Conservation (phyloP, 2,888 invertebrate genomes). For the Ophion ventricosus region DNA sequence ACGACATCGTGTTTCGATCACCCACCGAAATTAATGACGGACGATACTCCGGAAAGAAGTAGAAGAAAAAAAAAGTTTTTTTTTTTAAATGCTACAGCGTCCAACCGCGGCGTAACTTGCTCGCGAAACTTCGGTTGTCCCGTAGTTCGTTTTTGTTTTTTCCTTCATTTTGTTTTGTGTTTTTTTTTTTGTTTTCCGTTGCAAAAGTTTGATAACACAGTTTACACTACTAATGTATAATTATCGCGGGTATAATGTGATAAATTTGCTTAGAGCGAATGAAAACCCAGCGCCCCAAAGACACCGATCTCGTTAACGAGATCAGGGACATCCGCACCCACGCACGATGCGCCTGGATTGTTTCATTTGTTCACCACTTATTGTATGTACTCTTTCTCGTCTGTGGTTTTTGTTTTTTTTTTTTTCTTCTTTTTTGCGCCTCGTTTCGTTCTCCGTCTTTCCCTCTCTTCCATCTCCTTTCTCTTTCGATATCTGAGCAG, state of each 20-base stretch:
- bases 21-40: conserved; percentile 66
- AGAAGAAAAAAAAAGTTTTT: conserved; percentile 46
- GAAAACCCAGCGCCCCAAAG: conserved; percentile 63
- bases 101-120: conserved; percentile 32
- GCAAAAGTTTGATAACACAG: conserved; percentile 62
- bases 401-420: conserved; percentile 13
- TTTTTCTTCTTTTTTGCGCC: too few relatives aligned
- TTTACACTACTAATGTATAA: conserved; percentile 60
- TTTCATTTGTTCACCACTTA: conserved; percentile 42
- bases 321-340: conserved; percentile 52
- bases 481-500: conserved; percentile 67
- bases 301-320: conserved; percentile 61
- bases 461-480: conserved; percentile 23
- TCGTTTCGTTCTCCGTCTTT: conserved; percentile 14
- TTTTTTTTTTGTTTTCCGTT: conserved; percentile 40
- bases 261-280: conserved; percentile 49
- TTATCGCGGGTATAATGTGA: conserved; percentile 51
- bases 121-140: conserved; percentile 52
- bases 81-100: conserved; percentile 28
- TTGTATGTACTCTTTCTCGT: neutral
- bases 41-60: conserved; percentile 62
- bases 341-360: conserved; percentile 47
- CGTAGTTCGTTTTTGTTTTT: conserved; percentile 4
- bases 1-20: conserved; percentile 42
- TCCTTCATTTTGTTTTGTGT: neutral